Percentiles rank a stretch among this genome's conserved stretches.
These are phyloP conservation scores for Dasyprocta punctata DNA, from an alignment of 2,113 vertebrate genomes.

Conservation along the genomic window DNA sequence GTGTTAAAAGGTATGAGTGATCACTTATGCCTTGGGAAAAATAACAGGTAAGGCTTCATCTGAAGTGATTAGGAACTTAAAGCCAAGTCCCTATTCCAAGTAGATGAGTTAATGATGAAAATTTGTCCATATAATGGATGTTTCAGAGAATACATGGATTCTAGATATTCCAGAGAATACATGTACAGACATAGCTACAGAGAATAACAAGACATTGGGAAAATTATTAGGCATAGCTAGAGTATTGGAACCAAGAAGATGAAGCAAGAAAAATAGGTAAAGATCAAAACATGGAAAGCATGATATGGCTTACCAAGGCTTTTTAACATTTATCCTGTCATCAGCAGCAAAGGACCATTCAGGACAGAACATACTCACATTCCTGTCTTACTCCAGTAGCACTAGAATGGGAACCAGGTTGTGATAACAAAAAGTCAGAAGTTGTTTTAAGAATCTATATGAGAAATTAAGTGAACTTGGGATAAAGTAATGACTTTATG, in stretches of 20 bases:
- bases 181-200: neutral
- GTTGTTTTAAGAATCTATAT: constrained; percentile 33
- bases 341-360: neutral
- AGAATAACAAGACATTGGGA: neutral
- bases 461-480: constrained; percentile 27
- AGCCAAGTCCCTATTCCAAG: neutral
- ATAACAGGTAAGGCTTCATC: neutral
- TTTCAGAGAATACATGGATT: neutral
- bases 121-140: neutral
- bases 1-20: constrained; percentile 11
- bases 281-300: neutral
- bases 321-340: neutral
- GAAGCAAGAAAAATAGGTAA: neutral
- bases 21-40: constrained; percentile 32
- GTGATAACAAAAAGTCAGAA: constrained; percentile 15
- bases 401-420: constrained; percentile 1
- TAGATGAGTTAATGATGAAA: neutral
- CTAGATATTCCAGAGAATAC: neutral
- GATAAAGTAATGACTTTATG: neutral
- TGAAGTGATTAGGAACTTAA: neutral
- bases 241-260: neutral
- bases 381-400: constrained; percentile 7
- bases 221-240: neutral
- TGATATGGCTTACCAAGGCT: neutral
- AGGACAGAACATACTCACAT: neutral